phyloP scores from a whole-genome alignment of 53 echinoderm and acorn worm genomes.

The Luidia sarsii region DNA sequence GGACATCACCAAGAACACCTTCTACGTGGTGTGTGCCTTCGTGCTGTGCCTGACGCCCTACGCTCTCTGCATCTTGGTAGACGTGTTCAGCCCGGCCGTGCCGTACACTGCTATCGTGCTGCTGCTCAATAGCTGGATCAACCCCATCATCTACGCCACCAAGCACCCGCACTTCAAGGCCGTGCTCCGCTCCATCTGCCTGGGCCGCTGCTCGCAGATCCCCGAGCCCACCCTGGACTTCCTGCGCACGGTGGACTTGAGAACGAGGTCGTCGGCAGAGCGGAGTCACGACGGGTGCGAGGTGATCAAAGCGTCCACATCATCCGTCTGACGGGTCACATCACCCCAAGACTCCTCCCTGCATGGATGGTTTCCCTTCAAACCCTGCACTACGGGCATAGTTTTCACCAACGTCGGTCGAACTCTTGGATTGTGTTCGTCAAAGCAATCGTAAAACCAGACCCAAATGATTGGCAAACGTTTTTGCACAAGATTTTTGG shows the following conservation, averaged over 20 bases:
- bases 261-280: conserved; percentile 19
- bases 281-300: conserved; percentile 8
- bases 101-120: conserved; percentile 61
- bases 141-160: conserved; percentile 78
- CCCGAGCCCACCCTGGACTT: conserved; percentile 54
- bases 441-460: too few species aligned
- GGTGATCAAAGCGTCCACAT: neutral
- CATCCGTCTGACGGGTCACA: too few species aligned
- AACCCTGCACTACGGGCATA: too few species aligned
- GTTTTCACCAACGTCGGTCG: too few species aligned
- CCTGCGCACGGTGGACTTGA: conserved; percentile 6
- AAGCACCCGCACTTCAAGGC: conserved; percentile 77
- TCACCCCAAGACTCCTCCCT: too few species aligned
- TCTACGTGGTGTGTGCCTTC: conserved; percentile 74
- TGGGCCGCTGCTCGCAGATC: conserved; percentile 57
- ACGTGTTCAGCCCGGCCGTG: conserved; percentile 41
- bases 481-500: too few species aligned
- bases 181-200: conserved; percentile 60
- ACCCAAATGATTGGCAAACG: too few species aligned
- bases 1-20: conserved; percentile 77
- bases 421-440: too few species aligned
- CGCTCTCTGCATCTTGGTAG: conserved; percentile 43
- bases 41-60: conserved; percentile 67
- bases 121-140: conserved; percentile 76
- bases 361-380: too few species aligned